Conservation (phyloP, 2,888 invertebrate species). For the Papilio protenor region DNA sequence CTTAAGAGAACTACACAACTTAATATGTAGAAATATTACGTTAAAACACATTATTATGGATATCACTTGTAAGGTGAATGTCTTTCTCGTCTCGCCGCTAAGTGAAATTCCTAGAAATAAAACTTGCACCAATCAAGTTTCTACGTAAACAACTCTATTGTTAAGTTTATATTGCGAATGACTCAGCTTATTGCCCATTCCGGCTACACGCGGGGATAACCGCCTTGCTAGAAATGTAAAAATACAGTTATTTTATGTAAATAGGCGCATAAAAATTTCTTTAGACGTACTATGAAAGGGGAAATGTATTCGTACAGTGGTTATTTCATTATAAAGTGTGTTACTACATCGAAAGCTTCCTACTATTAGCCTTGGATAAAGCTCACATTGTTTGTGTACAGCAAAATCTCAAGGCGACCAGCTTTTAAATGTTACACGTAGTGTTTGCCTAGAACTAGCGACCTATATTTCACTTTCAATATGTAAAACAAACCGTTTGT, state of each 20-base stretch:
- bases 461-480: conserved; percentile 18
- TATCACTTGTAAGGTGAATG: not conserved
- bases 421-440: not conserved
- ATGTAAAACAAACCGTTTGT: not conserved
- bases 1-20: not conserved
- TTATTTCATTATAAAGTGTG: not conserved
- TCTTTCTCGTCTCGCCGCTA: conserved; percentile 2
- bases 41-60: not conserved
- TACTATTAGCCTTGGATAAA: conserved; percentile 17
- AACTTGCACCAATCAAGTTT: conserved; percentile 18
- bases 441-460: not conserved
- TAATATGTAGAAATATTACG: not conserved
- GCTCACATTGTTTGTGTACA: conserved; percentile 2
- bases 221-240: conserved; percentile 14
- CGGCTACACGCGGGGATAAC: conserved; percentile 28
- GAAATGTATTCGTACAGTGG: conserved; percentile 15
- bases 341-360: conserved; percentile 10
- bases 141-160: conserved; percentile 28
- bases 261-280: conserved; percentile 27
- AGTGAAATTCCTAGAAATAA: conserved; percentile 15
- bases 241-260: conserved; percentile 32
- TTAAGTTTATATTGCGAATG: conserved; percentile 26
- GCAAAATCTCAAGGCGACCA: conserved; percentile 19
- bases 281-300: conserved; percentile 7
- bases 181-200: conserved; percentile 29